Evolutionary conservation across 2,113 vertebrate species (phyloP), one percentile per base, ranked within the genome.

Genomic region (Takifugu flavidus): DNA sequence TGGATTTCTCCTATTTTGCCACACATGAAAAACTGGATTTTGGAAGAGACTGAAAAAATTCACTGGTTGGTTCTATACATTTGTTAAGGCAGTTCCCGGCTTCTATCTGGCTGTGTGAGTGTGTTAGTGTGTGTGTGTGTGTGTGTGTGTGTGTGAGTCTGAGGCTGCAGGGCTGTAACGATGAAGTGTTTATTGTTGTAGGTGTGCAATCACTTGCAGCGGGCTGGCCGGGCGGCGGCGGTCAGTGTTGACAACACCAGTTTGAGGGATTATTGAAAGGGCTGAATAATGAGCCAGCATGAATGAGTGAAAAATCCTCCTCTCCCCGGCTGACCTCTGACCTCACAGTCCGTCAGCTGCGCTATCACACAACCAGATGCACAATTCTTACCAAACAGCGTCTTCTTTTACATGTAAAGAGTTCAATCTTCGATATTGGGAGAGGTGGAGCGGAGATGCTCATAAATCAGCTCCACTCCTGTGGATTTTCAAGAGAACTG

Each of bases 141-240:
- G 71, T 72, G 57, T 75, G 62, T 67, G 25, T 54, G 56, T 72
- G 57, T 61, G 65, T 74, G 71, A 26, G 62, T 58, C 26, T 47
- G 77, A 78, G 61, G 70, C 71, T 60, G 69, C 61, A 52, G 59
- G 3, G 39, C 64, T 47, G 62, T 78, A 77, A 85, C 76, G 77
- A 80, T 82, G 82, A 87, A 80, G 65, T 82, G 75, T 88, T 88
- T 88, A 79, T 89, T 90, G 74, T 80, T 78, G 74, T 69, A 86
- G 79, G 76, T 76, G 62, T 5, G 68, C 62, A 42, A 57, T 62
- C 46, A 63, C 73, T 78, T 46, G 82, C 83, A 77, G 78, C 34
- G 2, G 46, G 70, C 62, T 25, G 70, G 49, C 67, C 46, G 0
- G 64, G 14, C 25, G 5, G 63, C 56, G 2, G 65, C 42, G 66